These are phyloP conservation scores for Drosophila kambysellisi DNA, from an alignment of 2,888 invertebrate genomes.

Conservation along the genomic window DNA sequence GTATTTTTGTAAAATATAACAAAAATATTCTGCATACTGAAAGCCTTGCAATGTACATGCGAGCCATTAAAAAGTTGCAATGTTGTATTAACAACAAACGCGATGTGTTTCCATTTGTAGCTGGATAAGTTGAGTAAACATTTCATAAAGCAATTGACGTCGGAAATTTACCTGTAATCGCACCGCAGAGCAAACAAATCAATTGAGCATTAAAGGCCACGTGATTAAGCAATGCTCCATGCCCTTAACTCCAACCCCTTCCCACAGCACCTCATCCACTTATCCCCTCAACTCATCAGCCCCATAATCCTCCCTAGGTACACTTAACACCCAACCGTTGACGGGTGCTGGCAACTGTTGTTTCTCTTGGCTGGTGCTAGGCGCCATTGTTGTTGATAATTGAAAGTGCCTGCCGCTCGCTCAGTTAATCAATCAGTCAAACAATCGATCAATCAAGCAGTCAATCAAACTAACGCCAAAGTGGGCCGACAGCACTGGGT, in stretches of 20 bases:
- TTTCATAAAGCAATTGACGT: constrained; percentile 44
- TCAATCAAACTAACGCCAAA: constrained; percentile 36
- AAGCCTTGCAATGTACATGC: constrained; percentile 49
- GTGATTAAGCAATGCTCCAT: not conserved
- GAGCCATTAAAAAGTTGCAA: constrained; percentile 68
- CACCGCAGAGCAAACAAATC: constrained; percentile 67
- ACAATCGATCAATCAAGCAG: constrained; percentile 55
- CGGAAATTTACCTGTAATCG: constrained; percentile 57
- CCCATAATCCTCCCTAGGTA: not conserved
- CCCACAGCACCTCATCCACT: not conserved
- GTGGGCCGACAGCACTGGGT: not conserved
- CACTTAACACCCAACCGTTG: not conserved
- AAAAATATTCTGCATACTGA: constrained; percentile 24
- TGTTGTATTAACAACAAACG: constrained; percentile 21
- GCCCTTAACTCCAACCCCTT: not conserved
- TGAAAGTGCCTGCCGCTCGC: constrained; percentile 39
- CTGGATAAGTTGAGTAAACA: constrained; percentile 46
- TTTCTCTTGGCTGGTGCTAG: not conserved
- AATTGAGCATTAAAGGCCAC: constrained; percentile 69
- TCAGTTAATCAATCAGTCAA: constrained; percentile 54
- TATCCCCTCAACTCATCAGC: not conserved
- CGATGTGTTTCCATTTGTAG: constrained; percentile 8
- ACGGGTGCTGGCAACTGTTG: constrained; percentile 19
- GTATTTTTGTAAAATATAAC: constrained; percentile 13
- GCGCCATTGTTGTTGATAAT: constrained; percentile 53